Percentiles rank a stretch among this genome's conserved stretches.
Evolutionary conservation across 2,797 vertebrate species (phyloP).

Genomic region (Halcyon smyrnensis): DNA sequence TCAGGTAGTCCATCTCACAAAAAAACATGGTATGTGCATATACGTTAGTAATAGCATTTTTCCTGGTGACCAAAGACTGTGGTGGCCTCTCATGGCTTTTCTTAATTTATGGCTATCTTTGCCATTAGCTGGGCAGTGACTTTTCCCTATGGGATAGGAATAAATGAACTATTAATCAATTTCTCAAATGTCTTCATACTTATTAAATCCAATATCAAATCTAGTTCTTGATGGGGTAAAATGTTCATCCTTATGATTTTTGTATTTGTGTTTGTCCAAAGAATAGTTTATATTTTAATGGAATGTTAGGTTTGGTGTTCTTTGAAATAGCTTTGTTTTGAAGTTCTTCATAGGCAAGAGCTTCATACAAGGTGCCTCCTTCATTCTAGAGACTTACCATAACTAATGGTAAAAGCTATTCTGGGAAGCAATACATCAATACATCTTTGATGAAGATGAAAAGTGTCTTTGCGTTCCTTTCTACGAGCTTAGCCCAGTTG

Average conservation of each 20-base stretch:
- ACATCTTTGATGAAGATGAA: background rate
- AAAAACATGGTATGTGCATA: background rate
- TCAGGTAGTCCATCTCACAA: background rate
- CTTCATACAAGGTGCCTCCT: background rate
- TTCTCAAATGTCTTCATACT: background rate
- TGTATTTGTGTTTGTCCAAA: background rate
- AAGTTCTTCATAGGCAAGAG: background rate
- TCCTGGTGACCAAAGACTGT: background rate
- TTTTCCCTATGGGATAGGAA: background rate
- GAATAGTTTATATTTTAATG: background rate
- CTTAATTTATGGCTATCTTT: background rate
- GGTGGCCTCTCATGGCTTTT: background rate
- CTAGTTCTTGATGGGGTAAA: background rate
- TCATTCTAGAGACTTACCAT: background rate
- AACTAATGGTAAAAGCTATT: background rate
- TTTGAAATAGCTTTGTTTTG: background rate
- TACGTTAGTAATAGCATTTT: background rate
- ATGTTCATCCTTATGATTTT: background rate
- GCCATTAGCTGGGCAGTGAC: background rate
- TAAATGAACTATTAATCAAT: background rate
- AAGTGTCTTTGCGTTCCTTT: background rate
- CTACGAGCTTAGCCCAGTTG: background rate
- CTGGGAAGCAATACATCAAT: fast-evolving
- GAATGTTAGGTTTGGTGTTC: background rate
- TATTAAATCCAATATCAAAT: background rate